Percentiles rank a stretch among this genome's conserved stretches.
Conservation (phyloP, 2,888 invertebrate genomes). For the Nyleta sp. region DNA sequence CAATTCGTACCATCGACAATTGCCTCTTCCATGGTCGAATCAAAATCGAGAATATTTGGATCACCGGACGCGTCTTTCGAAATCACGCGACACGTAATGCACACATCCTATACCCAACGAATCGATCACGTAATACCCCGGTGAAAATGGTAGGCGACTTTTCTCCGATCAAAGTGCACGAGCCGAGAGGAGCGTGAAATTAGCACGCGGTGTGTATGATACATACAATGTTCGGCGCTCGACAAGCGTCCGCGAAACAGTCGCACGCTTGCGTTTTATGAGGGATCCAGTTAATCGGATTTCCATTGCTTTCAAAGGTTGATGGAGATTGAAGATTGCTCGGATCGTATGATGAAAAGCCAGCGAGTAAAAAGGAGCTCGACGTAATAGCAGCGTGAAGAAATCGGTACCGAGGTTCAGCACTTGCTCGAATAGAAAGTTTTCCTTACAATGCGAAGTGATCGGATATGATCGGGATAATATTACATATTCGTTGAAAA, state of each 20-base stretch:
- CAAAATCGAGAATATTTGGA: conserved; percentile 25
- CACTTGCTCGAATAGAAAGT: conserved; percentile 49
- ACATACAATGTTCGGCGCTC: not conserved
- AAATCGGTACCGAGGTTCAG: conserved; percentile 38
- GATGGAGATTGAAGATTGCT: conserved; percentile 3
- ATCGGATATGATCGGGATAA: conserved; percentile 12
- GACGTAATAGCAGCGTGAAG: conserved; percentile 41
- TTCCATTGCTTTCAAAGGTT: not conserved
- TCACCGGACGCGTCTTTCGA: conserved; percentile 26
- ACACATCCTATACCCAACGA: conserved; percentile 35
- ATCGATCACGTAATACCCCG: conserved; percentile 48
- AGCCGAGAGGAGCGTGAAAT: conserved; percentile 41
- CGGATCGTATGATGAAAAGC: conserved; percentile 32
- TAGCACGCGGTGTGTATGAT: conserved; percentile 24
- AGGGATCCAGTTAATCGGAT: no score
- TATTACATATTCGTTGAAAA: no score
- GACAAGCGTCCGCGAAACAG: no score
- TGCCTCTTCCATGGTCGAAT: no score
- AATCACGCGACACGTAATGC: conserved; percentile 29
- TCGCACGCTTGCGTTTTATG: no score
- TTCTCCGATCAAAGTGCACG: conserved; percentile 41
- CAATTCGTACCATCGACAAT: not conserved
- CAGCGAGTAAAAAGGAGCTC: conserved; percentile 15
- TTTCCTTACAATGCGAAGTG: conserved; percentile 29
- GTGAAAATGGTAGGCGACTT: conserved; percentile 57